Conservation (phyloP, 2,888 invertebrate genomes). For the Synanthedon andrenaeformis region DNA sequence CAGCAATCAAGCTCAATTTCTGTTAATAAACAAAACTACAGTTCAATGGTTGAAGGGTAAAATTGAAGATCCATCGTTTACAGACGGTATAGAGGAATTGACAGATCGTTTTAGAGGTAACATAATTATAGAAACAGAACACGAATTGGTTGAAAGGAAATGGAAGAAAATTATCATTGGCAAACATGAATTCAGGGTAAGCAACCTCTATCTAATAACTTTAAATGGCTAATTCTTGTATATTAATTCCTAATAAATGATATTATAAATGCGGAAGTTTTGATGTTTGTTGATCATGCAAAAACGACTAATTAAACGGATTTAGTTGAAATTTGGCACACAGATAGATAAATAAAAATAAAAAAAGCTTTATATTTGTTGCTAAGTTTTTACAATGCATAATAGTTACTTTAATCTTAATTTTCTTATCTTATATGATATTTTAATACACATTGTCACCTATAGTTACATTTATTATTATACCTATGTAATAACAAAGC, state of each 20-base stretch:
- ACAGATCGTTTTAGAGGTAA: constrained; percentile 91
- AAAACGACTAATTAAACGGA: not conserved
- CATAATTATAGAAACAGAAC: constrained; percentile 79
- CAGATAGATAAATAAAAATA: not conserved
- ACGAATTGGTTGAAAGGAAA: constrained; percentile 82
- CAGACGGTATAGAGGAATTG: constrained; percentile 69
- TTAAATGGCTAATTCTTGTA: not conserved
- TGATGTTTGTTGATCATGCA: not conserved
- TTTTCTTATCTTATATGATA: too few relatives aligned
- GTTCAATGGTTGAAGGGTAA: constrained; percentile 76
- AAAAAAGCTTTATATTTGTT: too few relatives aligned
- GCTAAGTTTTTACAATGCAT: too few relatives aligned
- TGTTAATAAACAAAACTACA: constrained; percentile 84
- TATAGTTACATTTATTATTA: too few relatives aligned
- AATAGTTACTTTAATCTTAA: too few relatives aligned
- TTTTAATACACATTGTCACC: too few relatives aligned
- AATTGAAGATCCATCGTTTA: constrained; percentile 64
- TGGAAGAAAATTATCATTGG: constrained; percentile 78
- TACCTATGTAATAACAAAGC: too few relatives aligned
- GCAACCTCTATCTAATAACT: not conserved
- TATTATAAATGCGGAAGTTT: not conserved
- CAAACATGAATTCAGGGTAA: constrained; percentile 73
- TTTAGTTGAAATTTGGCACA: not conserved
- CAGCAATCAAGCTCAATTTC: constrained; percentile 87
- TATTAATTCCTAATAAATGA: not conserved